Evolutionary conservation across 1,140 invertebrate genomes (phyloP), one percentile per base, ranked within the genome.

Genomic region (Rhagoletis pomonella): DNA sequence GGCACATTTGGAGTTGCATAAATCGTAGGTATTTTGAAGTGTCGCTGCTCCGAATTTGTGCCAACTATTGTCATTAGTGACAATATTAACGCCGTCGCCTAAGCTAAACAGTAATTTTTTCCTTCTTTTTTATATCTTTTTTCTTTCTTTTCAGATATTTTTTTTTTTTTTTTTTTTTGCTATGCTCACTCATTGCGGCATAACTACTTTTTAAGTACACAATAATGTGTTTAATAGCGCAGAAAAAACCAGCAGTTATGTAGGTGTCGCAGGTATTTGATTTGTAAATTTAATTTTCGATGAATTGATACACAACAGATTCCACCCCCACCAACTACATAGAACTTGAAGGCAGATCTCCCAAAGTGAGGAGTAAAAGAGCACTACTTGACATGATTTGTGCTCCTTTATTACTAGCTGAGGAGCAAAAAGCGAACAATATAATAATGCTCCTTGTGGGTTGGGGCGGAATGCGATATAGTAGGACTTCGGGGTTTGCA

Each of bases 191-290:
- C 73, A 73, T 7, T 10, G 39, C 67, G 29, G 67, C 39, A 17
- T 58, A 29, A 29, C 7, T 55, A 14, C 44, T 55, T 19, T 73
- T 55, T 2, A 55, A 5, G 10, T 73, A 44, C 42, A 44, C 47
- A 58, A 81, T 81, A 81, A 81, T 81, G 73, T 42, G 73, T 81
- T 81, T 55, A 81, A 81, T 29, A 81, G 47, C 47, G 4, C 50
- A 81, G 4, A 81, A 81, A 17, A 73, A 29, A 5, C 39, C 29
- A 64, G 2, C 6, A 12, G 9, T 29, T 29, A 39, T 67, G 39
- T 7, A 67, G 2, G 39, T 9, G 64, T 5, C 17, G 29, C 39
- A 67, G 42, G 42, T 67, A 39, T 39, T 67, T 67, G 6, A 9
- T 39, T 67, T 29, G 9, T 10, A 67, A 42, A 5, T 29, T 42